Conservation (phyloP, 1,140 invertebrate genomes). For the Heliconius hermathena region DNA sequence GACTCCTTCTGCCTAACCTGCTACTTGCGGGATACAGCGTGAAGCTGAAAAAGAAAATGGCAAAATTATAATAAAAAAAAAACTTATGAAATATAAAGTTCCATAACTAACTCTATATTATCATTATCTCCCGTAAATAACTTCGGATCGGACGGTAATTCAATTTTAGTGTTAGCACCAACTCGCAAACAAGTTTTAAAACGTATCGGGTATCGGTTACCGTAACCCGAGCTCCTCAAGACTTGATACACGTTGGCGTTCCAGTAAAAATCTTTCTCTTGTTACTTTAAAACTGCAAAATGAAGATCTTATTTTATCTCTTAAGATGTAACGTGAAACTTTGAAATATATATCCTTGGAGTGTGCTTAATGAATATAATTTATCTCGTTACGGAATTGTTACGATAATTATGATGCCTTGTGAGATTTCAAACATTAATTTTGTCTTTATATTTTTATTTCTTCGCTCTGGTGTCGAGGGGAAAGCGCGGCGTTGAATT, state of each 20-base stretch:
- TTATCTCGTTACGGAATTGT: background rate
- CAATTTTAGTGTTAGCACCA: slow-evolving; percentile 28
- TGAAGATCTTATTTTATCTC: slow-evolving; percentile 13
- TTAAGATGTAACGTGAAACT: background rate
- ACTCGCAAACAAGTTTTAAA: slow-evolving; percentile 22
- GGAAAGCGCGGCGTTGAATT: too few relatives aligned
- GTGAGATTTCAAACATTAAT: background rate
- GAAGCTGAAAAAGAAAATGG: too few relatives aligned
- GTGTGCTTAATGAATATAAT: background rate
- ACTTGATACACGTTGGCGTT: slow-evolving; percentile 18
- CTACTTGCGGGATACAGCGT: too few relatives aligned
- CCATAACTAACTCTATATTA: background rate
- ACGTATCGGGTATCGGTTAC: slow-evolving; percentile 22
- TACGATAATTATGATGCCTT: background rate
- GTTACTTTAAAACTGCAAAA: background rate
- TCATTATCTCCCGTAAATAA: slow-evolving; percentile 8
- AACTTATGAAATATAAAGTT: background rate
- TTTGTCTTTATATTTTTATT: too few relatives aligned
- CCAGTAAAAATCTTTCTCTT: slow-evolving; percentile 8
- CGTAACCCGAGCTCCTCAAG: slow-evolving; percentile 1
- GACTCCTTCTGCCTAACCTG: too few relatives aligned
- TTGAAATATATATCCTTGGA: background rate
- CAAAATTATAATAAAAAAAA: background rate
- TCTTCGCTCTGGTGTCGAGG: too few relatives aligned
- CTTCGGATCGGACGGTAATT: slow-evolving; percentile 16